Conservation (phyloP, 1,140 invertebrate species). For the Cyphomyrmex costatus region DNA sequence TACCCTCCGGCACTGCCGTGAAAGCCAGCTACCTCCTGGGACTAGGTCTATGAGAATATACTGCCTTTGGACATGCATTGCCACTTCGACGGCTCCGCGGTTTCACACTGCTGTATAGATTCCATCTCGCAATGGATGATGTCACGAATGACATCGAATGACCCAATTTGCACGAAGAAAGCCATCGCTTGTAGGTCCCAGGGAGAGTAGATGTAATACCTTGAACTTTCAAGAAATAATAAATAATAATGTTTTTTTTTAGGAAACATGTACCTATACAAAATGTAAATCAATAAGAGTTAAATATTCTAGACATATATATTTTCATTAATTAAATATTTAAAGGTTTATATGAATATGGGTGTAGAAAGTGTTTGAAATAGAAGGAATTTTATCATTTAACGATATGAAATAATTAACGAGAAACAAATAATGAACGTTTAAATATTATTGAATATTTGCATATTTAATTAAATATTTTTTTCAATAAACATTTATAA, state of each 20-base stretch:
- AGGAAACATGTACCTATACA: neutral
- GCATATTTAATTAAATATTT: too few relatives aligned
- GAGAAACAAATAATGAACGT: too few relatives aligned
- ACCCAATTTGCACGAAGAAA: neutral
- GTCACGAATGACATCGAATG: constrained; percentile 7
- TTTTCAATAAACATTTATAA: too few relatives aligned
- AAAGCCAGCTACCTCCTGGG: constrained; percentile 71
- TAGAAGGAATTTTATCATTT: too few relatives aligned
- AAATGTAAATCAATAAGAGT: too few relatives aligned
- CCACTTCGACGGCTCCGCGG: constrained; percentile 79
- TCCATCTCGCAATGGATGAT: neutral
- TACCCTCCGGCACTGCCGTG: constrained; percentile 82
- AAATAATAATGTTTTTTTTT: neutral
- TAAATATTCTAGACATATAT: too few relatives aligned
- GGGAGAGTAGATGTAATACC: neutral
- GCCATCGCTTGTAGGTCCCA: neutral
- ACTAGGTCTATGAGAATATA: constrained; percentile 85
- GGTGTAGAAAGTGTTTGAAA: too few relatives aligned
- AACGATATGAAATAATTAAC: too few relatives aligned
- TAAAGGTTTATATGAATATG: too few relatives aligned
- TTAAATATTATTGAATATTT: too few relatives aligned
- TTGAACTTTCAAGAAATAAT: neutral
- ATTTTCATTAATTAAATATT: too few relatives aligned
- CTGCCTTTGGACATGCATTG: constrained; percentile 84
- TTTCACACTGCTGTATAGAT: constrained; percentile 17